Percentiles rank a stretch among this genome's conserved stretches.
Evolutionary conservation across 2,113 vertebrate genomes (phyloP).

Genomic region (Diadophis punctatus): DNA sequence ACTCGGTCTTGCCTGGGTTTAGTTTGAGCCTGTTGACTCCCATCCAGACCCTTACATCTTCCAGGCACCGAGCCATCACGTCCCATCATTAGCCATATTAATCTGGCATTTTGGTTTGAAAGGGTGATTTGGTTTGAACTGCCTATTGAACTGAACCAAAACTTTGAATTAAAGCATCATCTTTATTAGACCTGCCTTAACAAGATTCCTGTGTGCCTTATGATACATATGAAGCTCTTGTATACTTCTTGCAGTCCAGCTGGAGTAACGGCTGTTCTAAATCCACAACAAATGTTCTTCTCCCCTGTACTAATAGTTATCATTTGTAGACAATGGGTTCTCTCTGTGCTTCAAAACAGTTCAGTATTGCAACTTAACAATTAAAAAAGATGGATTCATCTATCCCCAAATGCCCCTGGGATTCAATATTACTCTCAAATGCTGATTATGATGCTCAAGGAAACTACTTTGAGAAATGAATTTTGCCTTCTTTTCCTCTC

Average conservation of each 20-base stretch:
- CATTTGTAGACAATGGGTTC: background rate
- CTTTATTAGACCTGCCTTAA: background rate
- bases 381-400: background rate
- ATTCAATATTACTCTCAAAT: background rate
- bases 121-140: background rate
- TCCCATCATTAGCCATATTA: no score
- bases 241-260: background rate
- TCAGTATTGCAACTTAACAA: background rate
- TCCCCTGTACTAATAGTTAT: background rate
- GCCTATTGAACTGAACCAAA: background rate
- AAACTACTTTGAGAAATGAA: background rate
- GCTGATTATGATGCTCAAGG: background rate
- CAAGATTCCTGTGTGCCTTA: background rate
- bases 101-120: background rate
- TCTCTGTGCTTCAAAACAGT: fast-evolving
- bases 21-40: no score
- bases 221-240: no score
- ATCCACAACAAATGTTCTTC: background rate
- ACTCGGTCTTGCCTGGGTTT: no score
- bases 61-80: no score
- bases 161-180: background rate
- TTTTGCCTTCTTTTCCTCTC: background rate
- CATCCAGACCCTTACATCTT: no score
- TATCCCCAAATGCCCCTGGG: background rate
- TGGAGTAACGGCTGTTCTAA: background rate